Percentiles rank a stretch among this genome's conserved stretches.
phyloP scores from a whole-genome alignment of 1,140 invertebrate genomes.

The Zaprionus inermis region DNA sequence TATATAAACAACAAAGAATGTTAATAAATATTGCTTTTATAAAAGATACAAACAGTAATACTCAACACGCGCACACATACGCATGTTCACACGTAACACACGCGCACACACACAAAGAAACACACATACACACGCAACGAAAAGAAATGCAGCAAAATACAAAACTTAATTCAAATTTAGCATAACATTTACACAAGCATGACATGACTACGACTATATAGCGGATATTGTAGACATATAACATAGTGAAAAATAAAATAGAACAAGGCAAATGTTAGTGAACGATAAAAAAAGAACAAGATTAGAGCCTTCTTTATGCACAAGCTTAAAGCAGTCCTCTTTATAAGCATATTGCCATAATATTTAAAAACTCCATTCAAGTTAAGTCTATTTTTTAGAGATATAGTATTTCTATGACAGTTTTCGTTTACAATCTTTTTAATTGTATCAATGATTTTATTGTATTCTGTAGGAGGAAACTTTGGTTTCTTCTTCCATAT shows the following conservation, averaged over 20 bases:
- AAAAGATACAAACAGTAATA: conserved; percentile 31
- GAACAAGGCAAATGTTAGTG: conserved; percentile 12
- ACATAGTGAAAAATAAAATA: not conserved
- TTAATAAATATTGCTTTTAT: conserved; percentile 54
- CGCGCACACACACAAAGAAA: conserved; percentile 29
- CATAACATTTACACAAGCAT: conserved; percentile 18
- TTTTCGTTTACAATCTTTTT: not conserved
- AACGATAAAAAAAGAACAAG: not conserved
- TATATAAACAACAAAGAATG: conserved; percentile 39
- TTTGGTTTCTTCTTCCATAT: not conserved
- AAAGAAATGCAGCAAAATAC: conserved; percentile 21
- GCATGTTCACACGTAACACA: conserved; percentile 32
- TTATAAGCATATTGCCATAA: not conserved
- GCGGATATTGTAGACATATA: not conserved
- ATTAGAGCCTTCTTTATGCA: not conserved
- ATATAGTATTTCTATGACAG: not conserved
- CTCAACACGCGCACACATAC: conserved; percentile 23
- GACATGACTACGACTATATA: conserved; percentile 10
- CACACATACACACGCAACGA: conserved; percentile 26
- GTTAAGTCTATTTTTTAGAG: not conserved
- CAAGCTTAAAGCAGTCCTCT: not conserved
- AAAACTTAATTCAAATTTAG: conserved; percentile 9
- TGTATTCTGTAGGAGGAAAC: not conserved
- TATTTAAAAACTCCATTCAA: not conserved
- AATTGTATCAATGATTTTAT: not conserved